Evolutionary conservation across 2,113 vertebrate genomes (phyloP).

Genomic region (Scomber scombrus): DNA sequence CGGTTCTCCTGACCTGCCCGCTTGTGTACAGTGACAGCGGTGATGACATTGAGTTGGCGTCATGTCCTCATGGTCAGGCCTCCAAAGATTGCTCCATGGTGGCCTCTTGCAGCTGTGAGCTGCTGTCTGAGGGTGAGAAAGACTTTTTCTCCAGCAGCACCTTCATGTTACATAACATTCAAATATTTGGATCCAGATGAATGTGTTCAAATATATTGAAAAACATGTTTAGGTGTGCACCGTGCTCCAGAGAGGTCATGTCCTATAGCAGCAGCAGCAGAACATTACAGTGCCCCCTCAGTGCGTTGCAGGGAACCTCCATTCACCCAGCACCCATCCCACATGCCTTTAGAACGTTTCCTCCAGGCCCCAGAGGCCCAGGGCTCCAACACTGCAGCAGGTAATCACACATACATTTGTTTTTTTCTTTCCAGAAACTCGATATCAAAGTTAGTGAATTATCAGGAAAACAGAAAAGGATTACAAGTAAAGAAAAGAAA

Average conservation of each 20-base stretch:
- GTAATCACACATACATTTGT: conserved; percentile 67
- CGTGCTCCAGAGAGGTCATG: conserved; percentile 79
- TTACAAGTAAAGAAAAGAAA: neutral
- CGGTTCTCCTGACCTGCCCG: conserved; percentile 51
- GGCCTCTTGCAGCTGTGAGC: conserved; percentile 95
- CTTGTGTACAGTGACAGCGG: conserved; percentile 91
- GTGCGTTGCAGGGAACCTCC: conserved; percentile 86
- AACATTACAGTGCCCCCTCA: conserved; percentile 83
- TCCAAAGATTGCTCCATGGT: conserved; percentile 86
- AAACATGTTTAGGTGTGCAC: conserved; percentile 77
- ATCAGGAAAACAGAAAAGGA: neutral
- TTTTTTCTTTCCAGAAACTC: neutral
- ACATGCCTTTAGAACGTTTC: conserved; percentile 93
- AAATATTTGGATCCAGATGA: conserved; percentile 1
- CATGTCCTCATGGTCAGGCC: conserved; percentile 89
- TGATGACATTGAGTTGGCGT: conserved; percentile 92
- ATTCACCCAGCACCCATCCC: conserved; percentile 88
- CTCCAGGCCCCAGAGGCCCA: conserved; percentile 91
- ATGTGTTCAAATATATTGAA: conserved; percentile 14
- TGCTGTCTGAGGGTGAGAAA: conserved; percentile 90
- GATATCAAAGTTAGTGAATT: neutral
- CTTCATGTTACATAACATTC: neutral
- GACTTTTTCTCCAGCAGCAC: neutral
- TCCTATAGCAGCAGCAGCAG: conserved; percentile 66
- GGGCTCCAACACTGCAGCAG: conserved; percentile 77